phyloP scores from a whole-genome alignment of 2,113 vertebrate species.

The Myanophis thanlyinensis region DNA sequence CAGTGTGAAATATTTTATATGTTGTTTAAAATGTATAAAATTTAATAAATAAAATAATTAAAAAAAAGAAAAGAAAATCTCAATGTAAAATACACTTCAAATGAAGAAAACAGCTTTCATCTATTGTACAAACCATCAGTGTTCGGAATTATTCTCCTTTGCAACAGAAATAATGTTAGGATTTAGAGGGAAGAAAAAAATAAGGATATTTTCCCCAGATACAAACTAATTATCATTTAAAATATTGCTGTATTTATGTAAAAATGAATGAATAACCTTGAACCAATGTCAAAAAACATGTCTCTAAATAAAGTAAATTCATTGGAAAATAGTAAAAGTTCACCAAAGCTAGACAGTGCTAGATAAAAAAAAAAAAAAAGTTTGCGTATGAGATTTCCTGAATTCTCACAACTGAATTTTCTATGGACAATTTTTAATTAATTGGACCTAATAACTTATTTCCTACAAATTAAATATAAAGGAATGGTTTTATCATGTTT shows the following conservation, averaged over 20 bases:
- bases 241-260: neutral
- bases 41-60: too few species aligned
- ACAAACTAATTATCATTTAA: neutral
- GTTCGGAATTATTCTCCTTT: neutral
- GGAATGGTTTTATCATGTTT: neutral
- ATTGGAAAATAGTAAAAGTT: neutral
- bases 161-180: constrained; percentile 4
- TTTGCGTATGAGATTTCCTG: neutral
- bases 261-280: neutral
- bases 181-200: neutral
- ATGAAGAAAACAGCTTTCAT: neutral
- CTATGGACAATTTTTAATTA: neutral
- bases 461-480: neutral
- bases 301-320: neutral
- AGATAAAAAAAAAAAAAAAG: neutral
- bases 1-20: too few species aligned
- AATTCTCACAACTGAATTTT: neutral
- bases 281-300: neutral
- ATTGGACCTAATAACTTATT: neutral
- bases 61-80: too few species aligned
- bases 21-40: too few species aligned
- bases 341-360: neutral
- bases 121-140: constrained; percentile 6
- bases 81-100: neutral
- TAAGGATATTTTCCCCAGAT: neutral